phyloP scores from a whole-genome alignment of 2,888 invertebrate species.

The Papilio demoleus region DNA sequence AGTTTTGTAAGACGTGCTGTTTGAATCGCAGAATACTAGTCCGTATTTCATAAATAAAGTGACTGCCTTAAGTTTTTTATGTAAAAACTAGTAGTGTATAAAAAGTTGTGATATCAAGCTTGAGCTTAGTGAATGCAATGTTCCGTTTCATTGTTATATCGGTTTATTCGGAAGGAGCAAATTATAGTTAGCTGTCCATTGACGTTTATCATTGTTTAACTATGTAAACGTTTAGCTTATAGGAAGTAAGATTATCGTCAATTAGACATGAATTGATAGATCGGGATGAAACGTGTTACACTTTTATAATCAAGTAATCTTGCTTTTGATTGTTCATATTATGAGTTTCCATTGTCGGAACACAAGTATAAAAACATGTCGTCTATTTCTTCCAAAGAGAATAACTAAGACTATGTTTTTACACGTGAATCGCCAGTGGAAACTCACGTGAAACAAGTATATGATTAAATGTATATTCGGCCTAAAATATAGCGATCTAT shows the following conservation, averaged over 20 bases:
- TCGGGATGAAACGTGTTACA: slow-evolving; percentile 11
- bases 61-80: neutral
- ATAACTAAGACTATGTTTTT: neutral
- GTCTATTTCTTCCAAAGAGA: neutral
- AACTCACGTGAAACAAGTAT: neutral
- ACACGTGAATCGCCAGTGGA: neutral
- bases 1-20: too few relatives aligned
- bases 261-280: neutral
- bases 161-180: too few relatives aligned
- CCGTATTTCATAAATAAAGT: neutral
- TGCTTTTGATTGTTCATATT: neutral
- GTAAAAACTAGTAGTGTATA: neutral
- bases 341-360: neutral
- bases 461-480: slow-evolving; percentile 21
- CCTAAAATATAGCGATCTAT: slow-evolving; percentile 18
- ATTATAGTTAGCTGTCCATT: neutral
- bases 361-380: neutral
- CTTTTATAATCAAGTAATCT: slow-evolving; percentile 2
- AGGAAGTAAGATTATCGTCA: slow-evolving; percentile 7
- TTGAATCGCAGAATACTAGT: too few relatives aligned
- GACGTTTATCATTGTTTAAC: neutral
- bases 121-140: too few relatives aligned
- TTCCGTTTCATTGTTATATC: too few relatives aligned
- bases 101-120: slow-evolving; percentile 16
- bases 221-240: neutral